A percentile compares a stretch with the other conserved stretches of the same genome.
Conservation (phyloP, 1,140 invertebrate species). For the Teleopsis dalmanni region DNA sequence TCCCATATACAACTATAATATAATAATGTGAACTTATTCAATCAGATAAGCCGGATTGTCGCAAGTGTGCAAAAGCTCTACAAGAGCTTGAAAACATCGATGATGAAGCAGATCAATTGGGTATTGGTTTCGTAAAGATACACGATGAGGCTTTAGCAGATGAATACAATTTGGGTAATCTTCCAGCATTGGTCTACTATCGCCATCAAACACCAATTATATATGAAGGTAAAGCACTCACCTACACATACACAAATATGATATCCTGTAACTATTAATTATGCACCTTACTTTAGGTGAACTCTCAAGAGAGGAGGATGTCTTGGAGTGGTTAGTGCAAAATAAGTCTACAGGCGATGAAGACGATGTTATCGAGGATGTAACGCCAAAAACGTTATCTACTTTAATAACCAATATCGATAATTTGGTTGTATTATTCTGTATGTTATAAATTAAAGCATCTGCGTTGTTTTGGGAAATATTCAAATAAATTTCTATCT, state of each 20-base stretch:
- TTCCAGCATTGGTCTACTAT: slow-evolving; percentile 88
- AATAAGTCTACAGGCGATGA: slow-evolving; percentile 89
- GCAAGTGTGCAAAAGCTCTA: slow-evolving; percentile 81
- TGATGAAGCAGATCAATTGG: slow-evolving; percentile 90
- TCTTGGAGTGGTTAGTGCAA: slow-evolving; percentile 85
- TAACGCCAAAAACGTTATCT: slow-evolving; percentile 77
- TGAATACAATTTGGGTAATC: slow-evolving; percentile 81
- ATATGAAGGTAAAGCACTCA: slow-evolving; percentile 67
- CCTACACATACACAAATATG: slow-evolving; percentile 6
- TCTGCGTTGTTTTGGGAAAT: background rate
- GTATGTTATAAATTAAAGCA: slow-evolving; percentile 53
- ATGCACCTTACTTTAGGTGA: slow-evolving; percentile 81
- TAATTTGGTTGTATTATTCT: slow-evolving; percentile 86
- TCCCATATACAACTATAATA: too few species aligned
- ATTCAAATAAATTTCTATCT: slow-evolving; percentile 15
- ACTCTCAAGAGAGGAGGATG: slow-evolving; percentile 82
- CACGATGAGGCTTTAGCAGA: slow-evolving; percentile 84
- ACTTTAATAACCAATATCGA: slow-evolving; percentile 85
- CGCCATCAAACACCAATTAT: slow-evolving; percentile 90
- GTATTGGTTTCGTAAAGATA: slow-evolving; percentile 91
- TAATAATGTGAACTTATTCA: too few species aligned
- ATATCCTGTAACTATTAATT: slow-evolving; percentile 14
- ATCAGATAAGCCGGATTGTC: slow-evolving; percentile 89
- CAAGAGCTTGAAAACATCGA: slow-evolving; percentile 91
- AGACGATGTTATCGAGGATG: slow-evolving; percentile 89